A percentile compares a stretch with the other conserved stretches of the same genome.
Evolutionary conservation across 2,113 vertebrate species (phyloP).

Genomic region (Cisticola juncidis): DNA sequence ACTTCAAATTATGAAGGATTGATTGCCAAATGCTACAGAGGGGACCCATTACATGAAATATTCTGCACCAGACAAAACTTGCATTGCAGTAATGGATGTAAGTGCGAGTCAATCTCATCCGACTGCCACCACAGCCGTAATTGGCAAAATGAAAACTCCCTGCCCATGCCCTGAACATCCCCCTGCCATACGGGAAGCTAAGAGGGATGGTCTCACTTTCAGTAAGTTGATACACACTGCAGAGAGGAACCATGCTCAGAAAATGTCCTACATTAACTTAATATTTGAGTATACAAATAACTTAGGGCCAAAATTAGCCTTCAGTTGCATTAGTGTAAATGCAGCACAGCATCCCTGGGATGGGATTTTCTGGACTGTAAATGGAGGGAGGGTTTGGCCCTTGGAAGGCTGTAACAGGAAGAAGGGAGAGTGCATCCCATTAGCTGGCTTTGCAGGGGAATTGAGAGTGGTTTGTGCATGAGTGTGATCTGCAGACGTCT

Average conservation of each 20-base stretch:
- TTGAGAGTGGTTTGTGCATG: not conserved
- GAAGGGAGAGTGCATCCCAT: not conserved
- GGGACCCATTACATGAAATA: not conserved
- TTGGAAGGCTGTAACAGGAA: not conserved
- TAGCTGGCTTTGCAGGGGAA: not conserved
- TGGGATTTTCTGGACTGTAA: not conserved
- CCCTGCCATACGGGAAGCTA: not conserved
- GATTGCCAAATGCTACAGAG: not conserved
- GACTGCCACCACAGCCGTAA: not conserved
- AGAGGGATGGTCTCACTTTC: not conserved
- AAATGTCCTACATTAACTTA: conserved; percentile 54
- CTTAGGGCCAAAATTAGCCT: conserved; percentile 15
- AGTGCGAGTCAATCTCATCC: conserved; percentile 32
- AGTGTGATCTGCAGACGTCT: not conserved
- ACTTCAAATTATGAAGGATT: not conserved
- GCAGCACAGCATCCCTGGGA: not conserved
- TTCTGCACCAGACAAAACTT: not conserved
- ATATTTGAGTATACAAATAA: not conserved
- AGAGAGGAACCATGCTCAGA: conserved; percentile 7
- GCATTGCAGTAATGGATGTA: not conserved
- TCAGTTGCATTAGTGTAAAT: conserved; percentile 30
- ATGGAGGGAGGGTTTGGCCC: not conserved
- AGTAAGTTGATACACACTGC: conserved; percentile 4
- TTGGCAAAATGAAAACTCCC: not conserved
- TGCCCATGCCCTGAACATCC: not conserved